phyloP scores from a whole-genome alignment of 2,888 invertebrate species.

The Luperina nickerlii region DNA sequence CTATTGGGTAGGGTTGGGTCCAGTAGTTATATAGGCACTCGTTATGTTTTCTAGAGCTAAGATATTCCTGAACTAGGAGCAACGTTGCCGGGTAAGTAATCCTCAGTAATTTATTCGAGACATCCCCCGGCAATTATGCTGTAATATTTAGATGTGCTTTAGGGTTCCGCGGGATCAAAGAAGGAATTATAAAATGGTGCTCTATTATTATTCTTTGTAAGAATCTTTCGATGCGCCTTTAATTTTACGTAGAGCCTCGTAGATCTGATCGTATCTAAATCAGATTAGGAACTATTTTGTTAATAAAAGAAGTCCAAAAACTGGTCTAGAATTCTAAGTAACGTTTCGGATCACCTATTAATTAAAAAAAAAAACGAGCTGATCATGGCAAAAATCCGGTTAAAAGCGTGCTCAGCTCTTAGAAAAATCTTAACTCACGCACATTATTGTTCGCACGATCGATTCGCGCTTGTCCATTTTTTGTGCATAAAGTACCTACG shows the following conservation, averaged over 20 bases:
- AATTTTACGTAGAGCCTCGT: neutral
- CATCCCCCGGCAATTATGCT: constrained; percentile 69
- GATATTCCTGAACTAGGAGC: constrained; percentile 53
- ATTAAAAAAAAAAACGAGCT: neutral
- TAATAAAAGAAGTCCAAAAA: neutral
- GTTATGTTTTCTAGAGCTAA: constrained; percentile 46
- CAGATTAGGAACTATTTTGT: neutral
- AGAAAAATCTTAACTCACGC: constrained; percentile 5
- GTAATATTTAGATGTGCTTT: constrained; percentile 69
- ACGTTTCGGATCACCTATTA: neutral
- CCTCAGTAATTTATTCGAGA: constrained; percentile 70
- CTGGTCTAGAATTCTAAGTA: neutral
- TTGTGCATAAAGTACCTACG: constrained; percentile 57
- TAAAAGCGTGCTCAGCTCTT: neutral
- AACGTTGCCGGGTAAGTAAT: constrained; percentile 68
- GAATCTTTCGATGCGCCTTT: neutral
- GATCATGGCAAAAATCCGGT: neutral
- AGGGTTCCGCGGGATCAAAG: constrained; percentile 63
- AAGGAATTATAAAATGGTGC: constrained; percentile 35
- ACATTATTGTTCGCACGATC: constrained; percentile 25
- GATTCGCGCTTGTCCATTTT: constrained; percentile 65
- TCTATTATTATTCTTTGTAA: constrained; percentile 25
- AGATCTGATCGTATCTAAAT: neutral
- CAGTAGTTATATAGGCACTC: constrained; percentile 1
- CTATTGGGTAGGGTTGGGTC: constrained; percentile 5